phyloP scores from a whole-genome alignment of 2,888 invertebrate species.

The Eupithecia insigniata region DNA sequence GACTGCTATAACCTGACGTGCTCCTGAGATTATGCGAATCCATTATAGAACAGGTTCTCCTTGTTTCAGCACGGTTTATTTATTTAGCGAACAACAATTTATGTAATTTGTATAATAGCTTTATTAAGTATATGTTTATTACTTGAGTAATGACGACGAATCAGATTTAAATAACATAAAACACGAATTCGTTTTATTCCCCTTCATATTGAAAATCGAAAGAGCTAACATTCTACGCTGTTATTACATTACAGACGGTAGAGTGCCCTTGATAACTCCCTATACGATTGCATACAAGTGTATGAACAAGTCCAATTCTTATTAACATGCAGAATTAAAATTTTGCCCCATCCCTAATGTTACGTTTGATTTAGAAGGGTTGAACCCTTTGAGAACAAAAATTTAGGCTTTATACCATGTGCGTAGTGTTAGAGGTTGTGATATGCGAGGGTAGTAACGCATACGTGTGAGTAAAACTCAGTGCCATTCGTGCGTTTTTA shows the following conservation, averaged over 20 bases:
- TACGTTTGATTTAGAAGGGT: conserved; percentile 70
- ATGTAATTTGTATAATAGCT: conserved; percentile 37
- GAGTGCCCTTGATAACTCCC: conserved; percentile 81
- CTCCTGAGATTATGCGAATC: conserved; percentile 58
- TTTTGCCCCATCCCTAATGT: conserved; percentile 77
- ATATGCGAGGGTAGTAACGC: conserved; percentile 68
- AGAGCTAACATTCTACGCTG: conserved; percentile 70
- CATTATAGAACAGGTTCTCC: conserved; percentile 65
- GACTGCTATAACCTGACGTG: conserved; percentile 62
- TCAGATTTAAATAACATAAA: conserved; percentile 11
- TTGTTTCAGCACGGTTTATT: conserved; percentile 55
- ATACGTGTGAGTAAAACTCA: conserved; percentile 55
- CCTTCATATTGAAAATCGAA: conserved; percentile 54
- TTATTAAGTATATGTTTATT: conserved; percentile 33
- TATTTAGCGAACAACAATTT: conserved; percentile 55
- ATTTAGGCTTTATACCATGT: conserved; percentile 59
- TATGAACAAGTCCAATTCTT: conserved; percentile 80
- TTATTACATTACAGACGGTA: conserved; percentile 78
- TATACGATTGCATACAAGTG: conserved; percentile 78
- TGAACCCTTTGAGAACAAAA: conserved; percentile 78
- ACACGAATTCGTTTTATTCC: conserved; percentile 36
- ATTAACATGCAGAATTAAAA: conserved; percentile 82
- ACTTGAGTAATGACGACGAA: conserved; percentile 17
- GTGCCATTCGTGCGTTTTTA: conserved; percentile 57
- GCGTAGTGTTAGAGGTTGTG: conserved; percentile 62